A percentile compares a stretch with the other conserved stretches of the same genome.
Evolutionary conservation across 2,888 invertebrate genomes (phyloP).

Genomic region (Parelbella ahira): DNA sequence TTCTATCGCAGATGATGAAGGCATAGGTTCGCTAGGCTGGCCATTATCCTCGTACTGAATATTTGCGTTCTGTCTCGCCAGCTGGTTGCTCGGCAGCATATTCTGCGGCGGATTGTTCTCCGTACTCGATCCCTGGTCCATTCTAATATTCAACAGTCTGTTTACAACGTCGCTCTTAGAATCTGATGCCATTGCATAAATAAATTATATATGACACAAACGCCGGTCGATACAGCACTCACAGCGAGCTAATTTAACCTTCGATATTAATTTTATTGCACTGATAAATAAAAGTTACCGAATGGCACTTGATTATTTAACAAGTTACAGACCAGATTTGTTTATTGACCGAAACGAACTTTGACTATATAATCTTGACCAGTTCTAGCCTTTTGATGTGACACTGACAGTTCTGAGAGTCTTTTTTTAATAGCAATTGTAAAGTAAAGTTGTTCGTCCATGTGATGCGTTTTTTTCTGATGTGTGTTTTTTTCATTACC

Average conservation of each 20-base stretch:
- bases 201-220: slow-evolving; percentile 47
- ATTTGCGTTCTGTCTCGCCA: slow-evolving; percentile 48
- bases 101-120: slow-evolving; percentile 63
- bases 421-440: too few relatives aligned
- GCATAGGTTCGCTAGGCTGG: slow-evolving; percentile 48
- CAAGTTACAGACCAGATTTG: slow-evolving; percentile 16
- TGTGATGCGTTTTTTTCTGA: too few relatives aligned
- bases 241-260: neutral
- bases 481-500: too few relatives aligned
- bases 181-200: slow-evolving; percentile 60
- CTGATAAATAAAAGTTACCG: slow-evolving; percentile 9
- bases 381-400: too few relatives aligned
- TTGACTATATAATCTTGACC: too few relatives aligned
- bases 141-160: slow-evolving; percentile 57
- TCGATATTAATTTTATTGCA: too few relatives aligned
- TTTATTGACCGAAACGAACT: slow-evolving; percentile 24
- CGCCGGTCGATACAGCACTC: slow-evolving; percentile 6
- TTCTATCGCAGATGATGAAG: slow-evolving; percentile 57
- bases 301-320: slow-evolving; percentile 18
- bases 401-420: too few relatives aligned
- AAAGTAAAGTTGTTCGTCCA: too few relatives aligned
- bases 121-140: slow-evolving; percentile 56
- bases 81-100: slow-evolving; percentile 75
- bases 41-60: slow-evolving; percentile 57
- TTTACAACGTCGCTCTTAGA: slow-evolving; percentile 68